These are phyloP conservation scores for Takifugu bimaculatus DNA, from an alignment of 2,113 vertebrate genomes.

Conservation along the genomic window DNA sequence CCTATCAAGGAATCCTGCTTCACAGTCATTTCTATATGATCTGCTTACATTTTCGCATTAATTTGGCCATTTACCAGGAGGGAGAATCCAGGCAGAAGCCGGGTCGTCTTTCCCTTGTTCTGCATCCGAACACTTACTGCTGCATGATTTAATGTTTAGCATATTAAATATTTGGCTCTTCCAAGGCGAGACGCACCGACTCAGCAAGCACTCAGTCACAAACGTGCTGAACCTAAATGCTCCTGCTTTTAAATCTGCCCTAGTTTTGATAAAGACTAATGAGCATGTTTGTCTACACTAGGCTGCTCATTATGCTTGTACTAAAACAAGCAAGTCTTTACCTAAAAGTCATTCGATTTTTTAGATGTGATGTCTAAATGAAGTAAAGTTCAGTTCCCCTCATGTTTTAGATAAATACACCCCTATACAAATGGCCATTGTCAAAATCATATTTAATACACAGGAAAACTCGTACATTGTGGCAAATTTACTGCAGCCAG, in stretches of 20 bases:
- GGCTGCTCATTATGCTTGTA: neutral
- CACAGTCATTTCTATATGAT: too few relatives aligned
- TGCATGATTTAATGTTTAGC: neutral
- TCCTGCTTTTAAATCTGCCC: neutral
- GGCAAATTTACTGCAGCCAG: too few relatives aligned
- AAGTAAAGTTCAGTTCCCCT: too few relatives aligned
- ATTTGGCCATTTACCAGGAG: too few relatives aligned
- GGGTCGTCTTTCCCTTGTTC: constrained; percentile 18
- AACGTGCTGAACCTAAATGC: neutral
- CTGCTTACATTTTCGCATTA: too few relatives aligned
- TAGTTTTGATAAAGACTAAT: neutral
- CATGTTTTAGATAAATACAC: too few relatives aligned
- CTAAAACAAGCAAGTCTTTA: neutral
- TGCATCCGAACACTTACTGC: constrained; percentile 2
- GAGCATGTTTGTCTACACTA: neutral
- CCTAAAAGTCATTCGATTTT: too few relatives aligned
- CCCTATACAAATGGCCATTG: too few relatives aligned
- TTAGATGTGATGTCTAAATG: too few relatives aligned
- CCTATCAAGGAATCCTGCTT: neutral
- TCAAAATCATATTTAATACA: too few relatives aligned
- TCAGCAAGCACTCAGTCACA: neutral
- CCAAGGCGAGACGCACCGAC: neutral
- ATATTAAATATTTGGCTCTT: neutral
- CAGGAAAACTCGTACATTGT: too few relatives aligned
- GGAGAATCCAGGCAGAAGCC: neutral